phyloP scores from a whole-genome alignment of 2,888 invertebrate species.

The Agonum fuliginosum region DNA sequence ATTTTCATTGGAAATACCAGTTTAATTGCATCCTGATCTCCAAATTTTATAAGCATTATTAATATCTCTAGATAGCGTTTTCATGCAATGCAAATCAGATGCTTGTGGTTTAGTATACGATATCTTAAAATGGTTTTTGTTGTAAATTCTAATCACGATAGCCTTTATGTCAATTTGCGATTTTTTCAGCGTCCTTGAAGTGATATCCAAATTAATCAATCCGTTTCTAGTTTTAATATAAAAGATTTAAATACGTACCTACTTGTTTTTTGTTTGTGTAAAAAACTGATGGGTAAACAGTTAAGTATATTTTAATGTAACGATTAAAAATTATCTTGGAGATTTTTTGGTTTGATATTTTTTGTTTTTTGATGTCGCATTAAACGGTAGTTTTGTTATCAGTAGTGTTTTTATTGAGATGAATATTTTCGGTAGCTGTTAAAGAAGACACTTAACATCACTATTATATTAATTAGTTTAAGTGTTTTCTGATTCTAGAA shows the following conservation, averaged over 20 bases:
- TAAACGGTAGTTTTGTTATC: background rate
- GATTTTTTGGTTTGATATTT: conserved; percentile 3
- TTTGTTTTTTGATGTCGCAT: background rate
- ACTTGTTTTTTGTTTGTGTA: conserved; percentile 5
- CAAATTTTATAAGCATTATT: background rate
- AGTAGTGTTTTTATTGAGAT: conserved; percentile 4
- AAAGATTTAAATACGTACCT: background rate
- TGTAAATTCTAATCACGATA: background rate
- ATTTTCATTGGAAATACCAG: background rate
- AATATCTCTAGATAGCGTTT: background rate
- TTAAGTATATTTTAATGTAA: conserved; percentile 23
- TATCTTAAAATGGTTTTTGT: background rate
- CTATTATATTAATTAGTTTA: conserved; percentile 4
- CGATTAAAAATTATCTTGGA: background rate
- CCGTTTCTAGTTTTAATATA: conserved; percentile 3
- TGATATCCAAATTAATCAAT: background rate
- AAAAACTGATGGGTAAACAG: conserved; percentile 22
- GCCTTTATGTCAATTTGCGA: background rate
- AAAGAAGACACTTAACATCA: background rate
- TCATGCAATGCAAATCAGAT: conserved; percentile 8
- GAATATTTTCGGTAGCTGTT: conserved; percentile 8
- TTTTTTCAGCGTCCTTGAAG: background rate
- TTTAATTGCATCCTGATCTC: background rate
- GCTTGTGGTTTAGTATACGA: background rate
- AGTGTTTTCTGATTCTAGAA: background rate